Percentiles rank a stretch among this genome's conserved stretches.
Conservation (phyloP, 2,797 vertebrate species). For the Gymnopithys bicolor region DNA sequence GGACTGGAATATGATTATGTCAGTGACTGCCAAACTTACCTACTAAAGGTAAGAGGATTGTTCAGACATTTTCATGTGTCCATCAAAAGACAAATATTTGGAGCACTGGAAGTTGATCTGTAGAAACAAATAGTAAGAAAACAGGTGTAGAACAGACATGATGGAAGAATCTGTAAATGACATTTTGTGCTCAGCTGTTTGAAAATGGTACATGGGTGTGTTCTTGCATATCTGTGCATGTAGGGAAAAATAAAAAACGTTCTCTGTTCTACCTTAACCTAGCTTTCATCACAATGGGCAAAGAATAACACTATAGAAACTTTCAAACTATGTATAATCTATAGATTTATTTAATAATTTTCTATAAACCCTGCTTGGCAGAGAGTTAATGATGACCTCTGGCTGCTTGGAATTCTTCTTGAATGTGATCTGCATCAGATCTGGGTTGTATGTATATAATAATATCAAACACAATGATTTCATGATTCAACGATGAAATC, state of each 20-base stretch:
- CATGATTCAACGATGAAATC: constrained; percentile 12
- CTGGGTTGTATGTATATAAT: not conserved
- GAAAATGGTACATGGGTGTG: not conserved
- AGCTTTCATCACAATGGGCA: not conserved
- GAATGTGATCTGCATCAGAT: not conserved
- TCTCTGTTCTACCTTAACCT: not conserved
- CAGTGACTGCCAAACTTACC: constrained; percentile 94
- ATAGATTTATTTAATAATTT: not conserved
- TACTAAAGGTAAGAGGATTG: constrained; percentile 87
- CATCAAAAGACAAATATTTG: not conserved
- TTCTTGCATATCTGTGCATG: not conserved
- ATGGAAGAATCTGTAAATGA: not conserved
- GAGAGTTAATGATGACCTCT: not conserved
- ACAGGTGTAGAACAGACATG: not conserved
- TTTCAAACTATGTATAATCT: not conserved
- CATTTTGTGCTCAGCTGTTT: not conserved
- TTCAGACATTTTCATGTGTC: not conserved
- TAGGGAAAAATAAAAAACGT: not conserved
- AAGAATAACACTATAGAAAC: not conserved
- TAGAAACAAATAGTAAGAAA: not conserved
- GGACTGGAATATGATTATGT: constrained; percentile 95
- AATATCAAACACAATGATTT: constrained; percentile 29
- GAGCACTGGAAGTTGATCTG: not conserved
- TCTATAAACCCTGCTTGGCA: not conserved
- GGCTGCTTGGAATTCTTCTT: constrained; percentile 16